Conservation (phyloP, 2,888 invertebrate genomes). For the Leptura quadrifasciata region DNA sequence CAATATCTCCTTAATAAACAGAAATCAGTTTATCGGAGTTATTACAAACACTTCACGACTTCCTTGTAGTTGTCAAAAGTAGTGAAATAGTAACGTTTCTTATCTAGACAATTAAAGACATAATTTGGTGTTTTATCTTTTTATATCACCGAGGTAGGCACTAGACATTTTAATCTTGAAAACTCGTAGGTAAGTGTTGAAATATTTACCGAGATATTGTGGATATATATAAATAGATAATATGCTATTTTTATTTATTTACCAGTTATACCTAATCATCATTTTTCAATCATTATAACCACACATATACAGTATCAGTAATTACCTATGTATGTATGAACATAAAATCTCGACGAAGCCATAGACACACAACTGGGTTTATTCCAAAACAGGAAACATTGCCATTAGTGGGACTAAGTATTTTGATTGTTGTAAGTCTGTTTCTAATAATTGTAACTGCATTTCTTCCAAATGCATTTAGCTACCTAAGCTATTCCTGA, state of each 20-base stretch:
- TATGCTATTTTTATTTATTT: not conserved
- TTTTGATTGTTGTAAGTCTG: too few relatives aligned
- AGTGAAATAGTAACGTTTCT: not conserved
- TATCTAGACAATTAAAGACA: not conserved
- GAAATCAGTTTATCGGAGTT: not conserved
- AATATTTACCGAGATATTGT: not conserved
- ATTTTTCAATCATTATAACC: too few relatives aligned
- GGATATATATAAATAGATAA: not conserved
- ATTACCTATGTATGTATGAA: too few relatives aligned
- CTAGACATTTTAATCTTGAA: not conserved
- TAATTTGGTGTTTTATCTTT: not conserved
- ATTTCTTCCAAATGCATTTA: too few relatives aligned
- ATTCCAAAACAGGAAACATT: too few relatives aligned
- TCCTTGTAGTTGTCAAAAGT: not conserved
- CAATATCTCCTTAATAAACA: conserved; percentile 4
- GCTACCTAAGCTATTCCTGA: too few relatives aligned
- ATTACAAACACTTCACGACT: not conserved
- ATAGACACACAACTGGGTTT: too few relatives aligned
- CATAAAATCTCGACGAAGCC: too few relatives aligned
- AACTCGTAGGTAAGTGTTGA: not conserved
- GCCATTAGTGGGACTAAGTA: too few relatives aligned
- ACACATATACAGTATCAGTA: too few relatives aligned
- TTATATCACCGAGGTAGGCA: not conserved
- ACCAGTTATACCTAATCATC: not conserved
- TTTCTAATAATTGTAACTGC: too few relatives aligned